phyloP scores from a whole-genome alignment of 2,888 invertebrate genomes.

The Chymomyza procnemis region DNA sequence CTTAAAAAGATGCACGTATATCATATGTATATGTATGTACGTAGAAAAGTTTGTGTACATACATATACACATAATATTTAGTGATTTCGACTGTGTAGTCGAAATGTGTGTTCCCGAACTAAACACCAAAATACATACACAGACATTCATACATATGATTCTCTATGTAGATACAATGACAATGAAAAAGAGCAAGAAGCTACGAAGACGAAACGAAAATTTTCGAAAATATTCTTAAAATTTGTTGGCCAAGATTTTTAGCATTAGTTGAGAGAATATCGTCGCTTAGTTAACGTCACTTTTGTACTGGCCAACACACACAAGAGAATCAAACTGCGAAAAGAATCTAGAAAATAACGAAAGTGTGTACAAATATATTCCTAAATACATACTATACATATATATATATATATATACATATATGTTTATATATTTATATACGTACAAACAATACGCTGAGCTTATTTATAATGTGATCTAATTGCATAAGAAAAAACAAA shows the following conservation, averaged over 20 bases:
- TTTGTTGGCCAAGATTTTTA: constrained; percentile 44
- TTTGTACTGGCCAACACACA: constrained; percentile 31
- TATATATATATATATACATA: constrained; percentile 37
- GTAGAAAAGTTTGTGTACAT: background rate
- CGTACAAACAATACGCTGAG: background rate
- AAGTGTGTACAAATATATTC: constrained; percentile 40
- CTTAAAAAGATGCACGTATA: too few relatives aligned
- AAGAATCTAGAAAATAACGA: constrained; percentile 33
- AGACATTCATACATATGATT: background rate
- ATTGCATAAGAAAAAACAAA: constrained; percentile 12
- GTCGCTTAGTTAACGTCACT: constrained; percentile 79
- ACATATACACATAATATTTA: background rate
- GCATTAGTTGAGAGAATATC: constrained; percentile 79
- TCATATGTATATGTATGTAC: too few relatives aligned
- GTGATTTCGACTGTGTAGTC: background rate
- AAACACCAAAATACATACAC: background rate
- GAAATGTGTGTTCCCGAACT: background rate
- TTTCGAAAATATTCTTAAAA: constrained; percentile 49
- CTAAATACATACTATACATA: background rate
- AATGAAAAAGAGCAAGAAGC: constrained; percentile 9
- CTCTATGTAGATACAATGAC: background rate
- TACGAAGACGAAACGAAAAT: constrained; percentile 44
- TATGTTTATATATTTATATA: background rate
- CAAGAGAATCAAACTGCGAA: constrained; percentile 43
- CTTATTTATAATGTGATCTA: constrained; percentile 6